Base-by-base conservation (phyloP, 2,888 invertebrate genomes). In the Drosophila flavopinicola region DNA sequence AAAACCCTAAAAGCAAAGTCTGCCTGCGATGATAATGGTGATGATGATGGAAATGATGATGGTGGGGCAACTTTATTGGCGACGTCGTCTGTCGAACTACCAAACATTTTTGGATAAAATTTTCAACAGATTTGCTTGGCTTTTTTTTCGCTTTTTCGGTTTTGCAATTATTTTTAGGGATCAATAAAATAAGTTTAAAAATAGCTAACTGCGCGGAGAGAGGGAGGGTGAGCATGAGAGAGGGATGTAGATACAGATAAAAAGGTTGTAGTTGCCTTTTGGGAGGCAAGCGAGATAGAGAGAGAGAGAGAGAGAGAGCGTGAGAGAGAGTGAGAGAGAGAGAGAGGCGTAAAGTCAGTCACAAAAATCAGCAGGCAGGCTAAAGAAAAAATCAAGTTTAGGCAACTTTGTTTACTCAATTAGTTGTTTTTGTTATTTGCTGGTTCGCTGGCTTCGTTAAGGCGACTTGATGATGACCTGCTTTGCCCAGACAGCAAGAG, bases 151-250 rank as follows among this genome's bases (percentile, higher is more conserved):
- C 0, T 6, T 59, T 65, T 60, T 79, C 17, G 68, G 54, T 58
- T 59, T 63, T 61, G 73, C 74, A 84, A 75, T 80, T 78, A 75
- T 84, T 84, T 84, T 69, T 70, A 59, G 75, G 83, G 84, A 83
- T 83, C 83, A 83, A 83, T 85, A 85, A 85, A 83, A 80, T 69
- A 83, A 80, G 78, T 83, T 83, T 77, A 85, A 79, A 83, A 79
- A 83, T 83, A 83, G 83, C 79, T 57, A 60, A 59, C 60, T 41
- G 37, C 23, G 25, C 25, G 24, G 24, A 13, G 20, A 35, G 20
- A 6, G 15, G 10, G 49, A 11, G 3, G 15, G 48, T 17, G 44
- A n/a, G 32, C n/a, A 27, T 10, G 35, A 25, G n/a, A n/a, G n/a
- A n/a, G n/a, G n/a, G n/a, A n/a, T n/a, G n/a, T 15, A 33, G 10